Percentiles rank a stretch among this genome's conserved stretches.
Conservation (phyloP, 2,888 invertebrate genomes). For the Deladenus siricidicola region DNA sequence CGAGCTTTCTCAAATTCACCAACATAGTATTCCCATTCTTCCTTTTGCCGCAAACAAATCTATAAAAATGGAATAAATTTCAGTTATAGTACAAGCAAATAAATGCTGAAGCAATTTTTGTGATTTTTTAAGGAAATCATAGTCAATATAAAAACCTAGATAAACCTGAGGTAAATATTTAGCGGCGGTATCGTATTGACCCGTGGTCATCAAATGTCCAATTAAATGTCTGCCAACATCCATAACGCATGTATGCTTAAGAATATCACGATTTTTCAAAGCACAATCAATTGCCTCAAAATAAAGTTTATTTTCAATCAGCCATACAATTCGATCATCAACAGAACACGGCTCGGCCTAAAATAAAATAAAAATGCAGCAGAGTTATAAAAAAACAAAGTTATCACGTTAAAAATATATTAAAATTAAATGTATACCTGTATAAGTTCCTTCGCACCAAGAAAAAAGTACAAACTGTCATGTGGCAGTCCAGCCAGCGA, state of each 20-base stretch:
- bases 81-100: too few relatives aligned
- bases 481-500: conserved; percentile 31
- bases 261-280: conserved; percentile 22
- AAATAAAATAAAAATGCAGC: conserved; percentile 2
- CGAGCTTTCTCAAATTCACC: conserved; percentile 36
- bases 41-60: conserved; percentile 30
- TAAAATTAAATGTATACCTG: conserved; percentile 25
- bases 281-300: conserved; percentile 42
- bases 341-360: conserved; percentile 45
- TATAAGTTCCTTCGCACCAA: conserved; percentile 40
- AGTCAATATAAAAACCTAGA: too few relatives aligned
- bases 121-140: too few relatives aligned
- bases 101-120: too few relatives aligned
- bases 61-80: too few relatives aligned
- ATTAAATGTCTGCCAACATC: conserved; percentile 39
- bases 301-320: conserved; percentile 42
- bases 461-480: conserved; percentile 41
- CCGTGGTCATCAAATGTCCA: conserved; percentile 31
- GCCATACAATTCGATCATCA: conserved; percentile 45
- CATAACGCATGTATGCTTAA: conserved; percentile 23
- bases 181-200: conserved; percentile 27
- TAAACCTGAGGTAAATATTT: conserved; percentile 30
- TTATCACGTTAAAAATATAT: too few relatives aligned
- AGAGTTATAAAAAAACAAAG: not conserved
- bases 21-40: conserved; percentile 51